Conservation (phyloP, 2,113 vertebrate species). For the Amphiprion ocellaris region DNA sequence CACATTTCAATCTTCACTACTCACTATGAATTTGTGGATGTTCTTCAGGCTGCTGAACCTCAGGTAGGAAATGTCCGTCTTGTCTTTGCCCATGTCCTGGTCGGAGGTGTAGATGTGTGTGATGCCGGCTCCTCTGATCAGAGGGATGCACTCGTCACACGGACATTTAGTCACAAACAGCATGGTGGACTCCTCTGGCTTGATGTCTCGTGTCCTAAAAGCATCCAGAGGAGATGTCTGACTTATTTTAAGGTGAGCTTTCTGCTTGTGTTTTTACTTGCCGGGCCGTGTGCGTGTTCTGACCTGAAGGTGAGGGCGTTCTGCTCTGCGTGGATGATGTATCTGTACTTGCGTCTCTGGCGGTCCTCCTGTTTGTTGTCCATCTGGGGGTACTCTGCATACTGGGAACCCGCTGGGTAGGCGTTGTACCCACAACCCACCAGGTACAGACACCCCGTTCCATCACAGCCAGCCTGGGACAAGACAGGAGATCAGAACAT, state of each 20-base stretch:
- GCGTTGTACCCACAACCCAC: constrained; percentile 96
- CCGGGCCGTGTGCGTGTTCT: background rate
- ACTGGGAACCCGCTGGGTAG: constrained; percentile 93
- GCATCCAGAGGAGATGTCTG: constrained; percentile 5
- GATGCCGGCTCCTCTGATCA: constrained; percentile 93
- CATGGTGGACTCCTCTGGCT: constrained; percentile 89
- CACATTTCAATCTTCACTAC: constrained; percentile 39
- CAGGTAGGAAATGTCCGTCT: constrained; percentile 96
- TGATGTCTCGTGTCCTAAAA: constrained; percentile 90
- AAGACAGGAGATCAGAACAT: background rate
- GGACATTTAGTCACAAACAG: constrained; percentile 97
- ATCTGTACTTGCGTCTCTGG: constrained; percentile 93
- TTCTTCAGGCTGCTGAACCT: constrained; percentile 88
- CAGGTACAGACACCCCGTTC: constrained; percentile 89
- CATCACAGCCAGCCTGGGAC: constrained; percentile 86
- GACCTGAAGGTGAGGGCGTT: constrained; percentile 98
- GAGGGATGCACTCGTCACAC: constrained; percentile 95
- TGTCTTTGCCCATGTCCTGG: constrained; percentile 92
- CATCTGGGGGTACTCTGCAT: constrained; percentile 96
- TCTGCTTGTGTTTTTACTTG: too few species aligned
- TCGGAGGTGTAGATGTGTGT: constrained; percentile 94
- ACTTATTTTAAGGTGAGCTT: too few species aligned
- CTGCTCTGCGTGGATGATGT: constrained; percentile 96
- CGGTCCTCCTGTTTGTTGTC: constrained; percentile 93
- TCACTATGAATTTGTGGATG: constrained; percentile 92